These are phyloP conservation scores for Ypsolopha scabrella DNA, from an alignment of 2,888 invertebrate species.

Conservation along the genomic window DNA sequence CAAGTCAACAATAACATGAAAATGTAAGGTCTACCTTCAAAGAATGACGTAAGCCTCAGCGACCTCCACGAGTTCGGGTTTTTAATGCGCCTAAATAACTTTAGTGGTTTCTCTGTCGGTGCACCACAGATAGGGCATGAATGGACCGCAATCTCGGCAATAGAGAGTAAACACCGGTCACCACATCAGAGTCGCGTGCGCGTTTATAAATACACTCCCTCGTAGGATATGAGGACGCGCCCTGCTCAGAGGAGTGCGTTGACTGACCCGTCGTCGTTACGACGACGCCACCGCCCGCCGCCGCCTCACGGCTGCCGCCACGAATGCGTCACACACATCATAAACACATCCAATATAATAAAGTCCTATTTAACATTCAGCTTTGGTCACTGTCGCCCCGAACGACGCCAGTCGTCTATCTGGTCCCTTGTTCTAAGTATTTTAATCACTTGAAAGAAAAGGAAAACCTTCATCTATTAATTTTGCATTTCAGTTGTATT, in stretches of 20 bases:
- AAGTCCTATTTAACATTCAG: constrained; percentile 45
- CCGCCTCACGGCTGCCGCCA: constrained; percentile 23
- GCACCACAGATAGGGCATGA: not conserved
- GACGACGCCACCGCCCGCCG: constrained; percentile 3
- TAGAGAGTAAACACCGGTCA: constrained; percentile 35
- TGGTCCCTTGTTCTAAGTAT: too few relatives aligned
- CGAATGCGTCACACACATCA: constrained; percentile 52
- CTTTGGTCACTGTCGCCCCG: constrained; percentile 19
- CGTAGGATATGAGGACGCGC: constrained; percentile 45
- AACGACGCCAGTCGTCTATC: constrained; percentile 11
- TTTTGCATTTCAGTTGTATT: too few relatives aligned
- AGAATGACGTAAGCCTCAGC: constrained; percentile 1
- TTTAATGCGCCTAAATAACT: too few relatives aligned
- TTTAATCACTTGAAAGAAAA: too few relatives aligned
- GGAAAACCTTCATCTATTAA: too few relatives aligned
- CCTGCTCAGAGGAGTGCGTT: constrained; percentile 42
- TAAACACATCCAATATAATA: constrained; percentile 30
- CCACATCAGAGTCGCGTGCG: constrained; percentile 39
- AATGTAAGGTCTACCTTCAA: not conserved
- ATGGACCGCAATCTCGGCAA: not conserved
- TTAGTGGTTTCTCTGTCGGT: too few relatives aligned
- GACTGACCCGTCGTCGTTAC: constrained; percentile 25
- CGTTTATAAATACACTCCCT: constrained; percentile 51
- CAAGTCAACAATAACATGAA: too few relatives aligned
- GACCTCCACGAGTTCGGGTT: not conserved